These are phyloP conservation scores for Telmatherina bonti DNA, from an alignment of 2,797 vertebrate genomes.

Conservation along the genomic window DNA sequence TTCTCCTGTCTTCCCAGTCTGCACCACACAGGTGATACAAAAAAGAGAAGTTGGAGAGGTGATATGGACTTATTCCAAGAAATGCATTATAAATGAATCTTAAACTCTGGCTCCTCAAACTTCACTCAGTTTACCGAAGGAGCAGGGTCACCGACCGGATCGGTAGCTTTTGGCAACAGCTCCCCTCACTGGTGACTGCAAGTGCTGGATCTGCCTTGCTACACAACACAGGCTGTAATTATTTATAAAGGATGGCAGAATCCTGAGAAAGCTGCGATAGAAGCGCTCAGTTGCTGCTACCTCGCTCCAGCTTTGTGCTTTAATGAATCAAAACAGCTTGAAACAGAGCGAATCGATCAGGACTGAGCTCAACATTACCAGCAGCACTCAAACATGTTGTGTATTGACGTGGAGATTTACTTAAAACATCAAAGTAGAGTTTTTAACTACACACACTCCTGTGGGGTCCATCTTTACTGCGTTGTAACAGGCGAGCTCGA, in stretches of 20 bases:
- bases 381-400: not conserved
- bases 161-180: slow-evolving; percentile 11
- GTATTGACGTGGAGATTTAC: not conserved
- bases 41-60: not conserved
- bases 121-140: not conserved
- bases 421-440: slow-evolving; percentile 3
- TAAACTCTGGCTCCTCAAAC: not conserved
- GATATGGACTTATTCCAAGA: not conserved
- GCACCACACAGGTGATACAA: not conserved
- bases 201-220: not conserved
- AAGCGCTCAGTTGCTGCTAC: not conserved
- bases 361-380: not conserved
- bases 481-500: not conserved
- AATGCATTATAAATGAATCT: not conserved
- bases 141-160: slow-evolving; percentile 13
- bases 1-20: slow-evolving; percentile 10
- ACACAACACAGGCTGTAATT: not conserved
- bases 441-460: not conserved
- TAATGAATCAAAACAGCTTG: not conserved
- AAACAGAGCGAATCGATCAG: not conserved
- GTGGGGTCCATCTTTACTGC: not conserved
- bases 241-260: slow-evolving; percentile 8
- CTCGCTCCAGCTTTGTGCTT: not conserved
- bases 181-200: slow-evolving; percentile 14
- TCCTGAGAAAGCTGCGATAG: not conserved